Base-by-base conservation (phyloP, 2,888 invertebrate species). In the Petrolisthes cinctipes region DNA sequence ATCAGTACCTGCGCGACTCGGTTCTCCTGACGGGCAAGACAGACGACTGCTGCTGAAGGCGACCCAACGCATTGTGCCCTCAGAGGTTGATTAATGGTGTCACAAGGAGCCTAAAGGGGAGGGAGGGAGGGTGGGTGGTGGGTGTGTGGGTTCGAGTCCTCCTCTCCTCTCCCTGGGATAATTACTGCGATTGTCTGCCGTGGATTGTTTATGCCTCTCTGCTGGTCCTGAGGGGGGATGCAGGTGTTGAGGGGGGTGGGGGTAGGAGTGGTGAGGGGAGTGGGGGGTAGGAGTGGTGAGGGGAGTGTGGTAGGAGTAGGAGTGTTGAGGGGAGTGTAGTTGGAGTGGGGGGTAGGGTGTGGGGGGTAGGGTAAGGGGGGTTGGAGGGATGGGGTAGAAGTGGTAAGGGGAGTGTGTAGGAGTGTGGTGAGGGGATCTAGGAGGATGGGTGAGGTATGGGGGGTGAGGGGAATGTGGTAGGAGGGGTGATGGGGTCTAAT, bases 161-260 rank as follows among this genome's bases (percentile, higher is more conserved):
- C 81, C 81, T 53, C 73, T 37, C 14, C 82, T 53, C n/a, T 20
- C 17, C 54, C 1, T 54, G 4, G 76, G 56, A 61, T 83, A 83
- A 83, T 83, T 83, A 83, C 83, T 57, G 76, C 83, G 83, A 83
- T 83, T 83, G 83, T 83, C 80, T 80, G 76, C 61, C 76, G 17
- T 57, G 76, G 56, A 76, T 83, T 83, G 76, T 83, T 83, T 76
- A 83, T 83, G 76, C 76, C 56, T 83, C 61, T n/a, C 37, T 37
- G 14, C 37, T 37, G 14, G 61, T 20, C 14, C 20, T 37, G 37
- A 37, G 37, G 37, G 37, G 37, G 37, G 37, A 37, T 37, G 37
- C n/a, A n/a, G 57, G 80, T 56, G 80, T n/a, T 54, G 80, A 37
- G 61, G 61, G 2, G 6, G 56, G 20, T 11, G 23, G 53, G 14